Base-by-base conservation (phyloP, 2,113 vertebrate genomes). In the Microtus oregoni region DNA sequence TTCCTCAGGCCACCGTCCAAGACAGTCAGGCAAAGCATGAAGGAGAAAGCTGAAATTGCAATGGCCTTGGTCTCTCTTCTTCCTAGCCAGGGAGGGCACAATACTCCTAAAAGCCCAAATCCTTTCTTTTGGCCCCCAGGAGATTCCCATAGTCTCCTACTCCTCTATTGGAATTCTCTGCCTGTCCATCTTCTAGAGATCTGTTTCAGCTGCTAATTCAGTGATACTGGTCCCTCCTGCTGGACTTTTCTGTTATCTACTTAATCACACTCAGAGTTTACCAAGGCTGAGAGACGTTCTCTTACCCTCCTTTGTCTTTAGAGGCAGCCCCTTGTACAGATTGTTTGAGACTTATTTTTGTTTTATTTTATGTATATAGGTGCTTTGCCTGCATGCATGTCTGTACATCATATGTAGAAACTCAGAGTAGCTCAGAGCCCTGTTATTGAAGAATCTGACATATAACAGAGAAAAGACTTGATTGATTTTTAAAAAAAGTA, bases 381-480 rank as follows among this genome's bases (percentile, higher is more conserved):
- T 63, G 6, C 38, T 82, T 82, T 26, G 22, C 52, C 35, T 61
- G 3, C 35, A 15, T 61, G 35, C 11, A 58, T 82, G 52, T 61
- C 20, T 82, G 13, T 38, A 24, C 22, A 61, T 35, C 52, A 41
- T 83, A 91, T n/a, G 38, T 89, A 85, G 82, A 96, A 91, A 38
- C 38, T 82, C 50, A 52, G 5, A 58, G 52, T 90, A 92, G 41
- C 30, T 26, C 38, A 93, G 70, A 90, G 15, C 24, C 67, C n/a
- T 93, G 87, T 90, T 70, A 78, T 63, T 86, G 52, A 52, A 93
- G 20, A 83, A 47, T 68, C 32, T 86, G 85, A 65, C 13, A n/a
- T 26, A 5, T 82, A 94, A 17, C 26, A 87, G 30, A 85, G 50
- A 91, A 86, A 92, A 93, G 5, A 73, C 1, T 13, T 30, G 44